These are phyloP conservation scores for Procambarus clarkii DNA, from an alignment of 1,140 invertebrate genomes.

Conservation along the genomic window DNA sequence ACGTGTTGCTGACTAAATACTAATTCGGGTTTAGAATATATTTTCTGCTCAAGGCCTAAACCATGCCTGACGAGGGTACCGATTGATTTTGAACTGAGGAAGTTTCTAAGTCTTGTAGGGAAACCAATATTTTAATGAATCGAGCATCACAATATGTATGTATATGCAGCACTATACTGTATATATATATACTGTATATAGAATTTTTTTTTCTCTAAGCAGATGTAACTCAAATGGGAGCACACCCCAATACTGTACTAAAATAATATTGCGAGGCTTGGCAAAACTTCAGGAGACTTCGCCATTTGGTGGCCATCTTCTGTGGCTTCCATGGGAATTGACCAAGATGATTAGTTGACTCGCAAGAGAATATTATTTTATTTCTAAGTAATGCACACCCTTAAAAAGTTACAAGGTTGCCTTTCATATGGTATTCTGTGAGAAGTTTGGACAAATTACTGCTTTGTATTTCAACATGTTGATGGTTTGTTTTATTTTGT, in stretches of 20 bases:
- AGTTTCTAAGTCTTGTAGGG: background rate
- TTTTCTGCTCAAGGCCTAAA: conserved; percentile 36
- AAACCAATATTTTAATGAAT: background rate
- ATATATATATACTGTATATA: background rate
- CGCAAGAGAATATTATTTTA: background rate
- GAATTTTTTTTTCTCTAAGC: background rate
- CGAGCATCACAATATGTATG: background rate
- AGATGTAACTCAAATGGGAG: background rate
- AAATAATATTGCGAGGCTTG: background rate
- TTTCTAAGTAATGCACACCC: too few relatives aligned
- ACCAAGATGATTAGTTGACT: background rate
- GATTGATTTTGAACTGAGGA: background rate
- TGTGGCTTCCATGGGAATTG: background rate
- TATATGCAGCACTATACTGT: background rate
- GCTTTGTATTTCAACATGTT: background rate
- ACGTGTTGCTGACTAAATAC: conserved; percentile 25
- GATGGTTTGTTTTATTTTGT: background rate
- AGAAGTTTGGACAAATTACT: too few relatives aligned
- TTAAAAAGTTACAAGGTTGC: too few relatives aligned
- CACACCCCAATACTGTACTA: background rate
- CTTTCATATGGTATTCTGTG: too few relatives aligned
- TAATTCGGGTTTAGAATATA: conserved; percentile 43
- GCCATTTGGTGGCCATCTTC: background rate
- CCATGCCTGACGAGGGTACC: background rate
- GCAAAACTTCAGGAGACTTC: background rate